phyloP scores from a whole-genome alignment of 2,113 vertebrate genomes.

The Heterocephalus glaber region DNA sequence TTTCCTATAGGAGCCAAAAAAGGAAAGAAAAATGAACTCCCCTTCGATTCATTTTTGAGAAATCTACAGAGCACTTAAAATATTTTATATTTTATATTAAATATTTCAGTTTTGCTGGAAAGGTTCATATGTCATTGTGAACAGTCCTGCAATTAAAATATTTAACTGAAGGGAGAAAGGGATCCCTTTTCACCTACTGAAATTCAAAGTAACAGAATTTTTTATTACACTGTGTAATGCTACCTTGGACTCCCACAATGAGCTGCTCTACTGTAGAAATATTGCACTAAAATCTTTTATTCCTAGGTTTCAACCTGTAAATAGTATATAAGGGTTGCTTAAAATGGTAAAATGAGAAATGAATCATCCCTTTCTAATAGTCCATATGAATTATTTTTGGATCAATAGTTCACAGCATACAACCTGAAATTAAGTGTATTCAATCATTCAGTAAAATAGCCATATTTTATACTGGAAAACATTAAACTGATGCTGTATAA shows the following conservation, averaged over 20 bases:
- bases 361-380: slow-evolving; percentile 72
- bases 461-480: slow-evolving; percentile 66
- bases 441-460: slow-evolving; percentile 76
- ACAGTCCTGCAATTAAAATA: slow-evolving; percentile 74
- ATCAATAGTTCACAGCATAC: slow-evolving; percentile 60
- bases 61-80: slow-evolving; percentile 47
- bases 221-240: slow-evolving; percentile 64
- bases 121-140: slow-evolving; percentile 55
- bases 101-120: slow-evolving; percentile 62
- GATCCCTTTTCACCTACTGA: slow-evolving; percentile 20
- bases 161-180: slow-evolving; percentile 55
- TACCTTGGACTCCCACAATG: slow-evolving; percentile 68
- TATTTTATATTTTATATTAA: slow-evolving; percentile 69
- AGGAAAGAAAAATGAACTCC: not conserved
- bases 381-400: slow-evolving; percentile 65
- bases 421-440: slow-evolving; percentile 74
- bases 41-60: slow-evolving; percentile 67
- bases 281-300: slow-evolving; percentile 58
- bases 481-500: slow-evolving; percentile 64
- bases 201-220: slow-evolving; percentile 76
- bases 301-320: slow-evolving; percentile 63
- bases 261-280: slow-evolving; percentile 68
- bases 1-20: not conserved
- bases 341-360: slow-evolving; percentile 67
- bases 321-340: slow-evolving; percentile 75